Conservation (phyloP, 2,797 vertebrate species). For the Microctenopoma stevenorrisi region DNA sequence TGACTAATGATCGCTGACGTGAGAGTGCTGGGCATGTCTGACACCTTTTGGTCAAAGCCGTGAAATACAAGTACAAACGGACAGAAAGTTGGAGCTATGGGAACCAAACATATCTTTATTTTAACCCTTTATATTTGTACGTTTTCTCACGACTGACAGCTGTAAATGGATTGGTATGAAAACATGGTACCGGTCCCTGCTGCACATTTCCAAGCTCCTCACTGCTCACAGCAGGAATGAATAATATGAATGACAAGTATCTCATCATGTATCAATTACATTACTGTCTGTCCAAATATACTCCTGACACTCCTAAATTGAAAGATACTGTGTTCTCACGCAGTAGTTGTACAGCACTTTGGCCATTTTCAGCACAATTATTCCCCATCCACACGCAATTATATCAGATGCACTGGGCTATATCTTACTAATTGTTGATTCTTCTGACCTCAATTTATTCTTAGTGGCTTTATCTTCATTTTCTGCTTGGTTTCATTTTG, state of each 20-base stretch:
- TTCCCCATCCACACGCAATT: conserved; percentile 92
- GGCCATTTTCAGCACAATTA: conserved; percentile 78
- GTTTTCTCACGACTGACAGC: conserved; percentile 19
- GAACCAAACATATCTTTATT: not conserved
- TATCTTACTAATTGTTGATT: conserved; percentile 98
- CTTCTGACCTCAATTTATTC: conserved; percentile 98
- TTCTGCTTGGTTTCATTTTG: conserved; percentile 99
- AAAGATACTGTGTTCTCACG: conserved; percentile 21
- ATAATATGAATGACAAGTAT: conserved; percentile 63
- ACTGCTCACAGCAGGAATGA: conserved; percentile 40
- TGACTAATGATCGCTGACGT: not conserved
- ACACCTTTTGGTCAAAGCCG: conserved; percentile 54
- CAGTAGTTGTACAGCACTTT: conserved; percentile 25
- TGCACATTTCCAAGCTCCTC: conserved; percentile 38
- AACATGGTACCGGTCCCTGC: conserved; percentile 22
- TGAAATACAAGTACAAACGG: conserved; percentile 43
- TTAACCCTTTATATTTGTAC: conserved; percentile 11
- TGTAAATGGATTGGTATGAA: conserved; percentile 18
- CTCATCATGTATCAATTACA: conserved; percentile 65
- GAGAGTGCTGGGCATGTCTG: conserved; percentile 36
- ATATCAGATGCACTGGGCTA: conserved; percentile 95
- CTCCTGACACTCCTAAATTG: conserved; percentile 47
- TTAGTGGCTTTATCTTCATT: conserved; percentile 99
- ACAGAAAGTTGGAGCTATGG: not conserved
- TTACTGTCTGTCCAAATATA: conserved; percentile 43